Base-by-base conservation (phyloP, 2,797 vertebrate species). In the Yasuhikotakia modesta region DNA sequence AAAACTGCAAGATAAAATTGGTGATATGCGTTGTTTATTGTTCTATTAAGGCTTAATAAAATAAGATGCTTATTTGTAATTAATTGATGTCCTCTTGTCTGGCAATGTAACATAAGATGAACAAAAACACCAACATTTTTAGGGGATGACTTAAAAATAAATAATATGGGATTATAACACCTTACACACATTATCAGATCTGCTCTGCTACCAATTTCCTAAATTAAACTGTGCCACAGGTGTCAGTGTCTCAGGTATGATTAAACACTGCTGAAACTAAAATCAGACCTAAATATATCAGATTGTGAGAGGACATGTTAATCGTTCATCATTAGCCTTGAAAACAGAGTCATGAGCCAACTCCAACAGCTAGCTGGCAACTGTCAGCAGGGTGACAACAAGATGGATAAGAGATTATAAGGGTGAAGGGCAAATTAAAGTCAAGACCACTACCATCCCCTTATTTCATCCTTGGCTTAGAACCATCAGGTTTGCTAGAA, bases 341-440 rank as follows among this genome's bases (percentile, higher is more conserved):
- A 17, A 60, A 60, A 16, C 57, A 17, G 57, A 27, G 24, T 60
- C 27, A 32, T 32, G 27, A 32, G 57, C 7, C 1, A 48, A 48
- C 46, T 48, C 16, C 14, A 27, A 4, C 27, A 27, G 27, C 27
- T 27, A 27, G 27, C 27, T 27, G 27, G 27, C 27, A 50, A 50
- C 14, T n/a, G n/a, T 50, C 48, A n/a, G 16, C 48, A 50, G 1
- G 13, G 14, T 21, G 57, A 46, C 3, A n/a, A n/a, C n/a, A 17
- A 21, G 43, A 21, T 8, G 24, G 39, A 39, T 22, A 48, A 17
- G 14, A 64, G 72, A 32, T 87, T 86, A 88, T 90, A 89, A 89
- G 81, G 87, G 89, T 88, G 87, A 91, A 89, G 90, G 90, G 87
- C 88, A 88, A 79, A 83, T 71, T 87, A n/a, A n/a, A 85, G 88